Evolutionary conservation across 2,797 vertebrate genomes (phyloP).

Genomic region (Peromyscus eremicus): DNA sequence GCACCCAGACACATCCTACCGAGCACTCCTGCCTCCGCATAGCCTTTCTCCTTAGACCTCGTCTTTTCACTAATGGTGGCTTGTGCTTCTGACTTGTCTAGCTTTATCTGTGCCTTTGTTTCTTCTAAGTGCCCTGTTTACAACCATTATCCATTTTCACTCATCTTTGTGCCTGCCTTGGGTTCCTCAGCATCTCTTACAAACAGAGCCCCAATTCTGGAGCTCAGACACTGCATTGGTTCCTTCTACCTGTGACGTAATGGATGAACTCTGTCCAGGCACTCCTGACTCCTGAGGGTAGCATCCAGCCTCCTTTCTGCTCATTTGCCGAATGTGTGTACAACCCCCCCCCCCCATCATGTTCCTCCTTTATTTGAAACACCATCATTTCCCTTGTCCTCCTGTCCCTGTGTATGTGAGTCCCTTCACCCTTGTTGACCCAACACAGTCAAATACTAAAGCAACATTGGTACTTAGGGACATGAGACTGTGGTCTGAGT

Average conservation of each 20-base stretch:
- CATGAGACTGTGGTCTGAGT: background rate
- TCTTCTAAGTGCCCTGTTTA: background rate
- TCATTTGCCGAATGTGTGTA: background rate
- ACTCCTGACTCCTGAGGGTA: background rate
- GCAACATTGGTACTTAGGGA: background rate
- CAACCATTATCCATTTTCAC: background rate
- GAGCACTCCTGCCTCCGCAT: background rate
- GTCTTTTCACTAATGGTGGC: background rate
- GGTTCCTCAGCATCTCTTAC: background rate
- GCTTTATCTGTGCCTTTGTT: background rate
- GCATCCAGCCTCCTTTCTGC: background rate
- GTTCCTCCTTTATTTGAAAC: background rate
- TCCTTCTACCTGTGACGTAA: background rate
- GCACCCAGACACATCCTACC: accelerated
- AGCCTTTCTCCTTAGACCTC: background rate
- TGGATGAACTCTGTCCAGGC: background rate
- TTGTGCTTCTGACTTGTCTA: background rate
- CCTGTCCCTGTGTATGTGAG: background rate
- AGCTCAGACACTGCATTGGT: background rate
- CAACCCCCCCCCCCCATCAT: accelerated
- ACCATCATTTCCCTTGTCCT: background rate
- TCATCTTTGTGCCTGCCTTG: background rate
- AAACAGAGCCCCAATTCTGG: background rate
- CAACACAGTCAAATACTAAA: background rate
- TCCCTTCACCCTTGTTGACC: background rate